phyloP scores from a whole-genome alignment of 1,140 invertebrate genomes.

The Drosophila subobscura region DNA sequence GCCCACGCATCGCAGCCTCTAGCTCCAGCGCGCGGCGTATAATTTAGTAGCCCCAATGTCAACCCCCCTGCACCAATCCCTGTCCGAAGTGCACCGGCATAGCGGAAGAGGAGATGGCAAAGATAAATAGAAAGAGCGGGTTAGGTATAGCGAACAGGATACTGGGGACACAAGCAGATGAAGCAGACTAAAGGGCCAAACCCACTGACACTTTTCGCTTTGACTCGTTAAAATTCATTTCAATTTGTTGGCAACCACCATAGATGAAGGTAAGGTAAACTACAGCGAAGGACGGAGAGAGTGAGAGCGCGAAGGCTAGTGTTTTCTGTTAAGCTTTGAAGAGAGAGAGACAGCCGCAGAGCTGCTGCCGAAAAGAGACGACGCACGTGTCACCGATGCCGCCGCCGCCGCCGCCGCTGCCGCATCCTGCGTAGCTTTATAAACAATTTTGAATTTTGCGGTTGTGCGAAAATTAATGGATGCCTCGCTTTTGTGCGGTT shows the following conservation, averaged over 20 bases:
- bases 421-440: slow-evolving; percentile 79
- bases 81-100: not conserved
- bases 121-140: slow-evolving; percentile 36
- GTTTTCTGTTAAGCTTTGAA: no score
- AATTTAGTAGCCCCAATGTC: slow-evolving; percentile 61
- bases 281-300: no score
- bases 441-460: slow-evolving; percentile 82
- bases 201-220: slow-evolving; percentile 68
- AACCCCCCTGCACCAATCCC: no score
- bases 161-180: not conserved
- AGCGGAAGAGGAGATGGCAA: slow-evolving; percentile 21
- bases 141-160: no score
- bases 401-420: slow-evolving; percentile 37
- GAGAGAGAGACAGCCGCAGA: slow-evolving; percentile 16
- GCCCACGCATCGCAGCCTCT: slow-evolving; percentile 9
- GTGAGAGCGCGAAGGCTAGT: no score
- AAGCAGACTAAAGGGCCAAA: not conserved
- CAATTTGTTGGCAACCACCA: slow-evolving; percentile 45
- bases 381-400: slow-evolving; percentile 71
- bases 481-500: slow-evolving; percentile 80
- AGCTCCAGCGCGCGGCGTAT: slow-evolving; percentile 53
- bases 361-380: slow-evolving; percentile 25
- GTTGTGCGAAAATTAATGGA: slow-evolving; percentile 81
- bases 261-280: no score
- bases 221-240: slow-evolving; percentile 80